Conservation (phyloP, 2,113 vertebrate genomes). For the Ceuthmochares aereus region DNA sequence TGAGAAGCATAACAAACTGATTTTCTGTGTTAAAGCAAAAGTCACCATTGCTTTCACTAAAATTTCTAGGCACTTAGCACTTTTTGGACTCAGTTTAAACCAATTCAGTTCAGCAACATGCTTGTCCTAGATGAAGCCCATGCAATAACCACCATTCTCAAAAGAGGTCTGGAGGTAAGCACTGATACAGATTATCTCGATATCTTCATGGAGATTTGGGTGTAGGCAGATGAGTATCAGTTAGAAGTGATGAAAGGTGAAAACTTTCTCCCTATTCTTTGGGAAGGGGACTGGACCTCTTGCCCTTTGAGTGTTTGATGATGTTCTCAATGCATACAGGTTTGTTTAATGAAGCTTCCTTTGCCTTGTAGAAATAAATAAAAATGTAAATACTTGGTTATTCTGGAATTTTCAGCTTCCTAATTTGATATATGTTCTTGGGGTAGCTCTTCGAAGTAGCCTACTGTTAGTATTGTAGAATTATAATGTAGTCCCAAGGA, state of each 20-base stretch:
- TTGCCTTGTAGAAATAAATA: background rate
- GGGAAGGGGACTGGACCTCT: background rate
- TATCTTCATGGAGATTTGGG: background rate
- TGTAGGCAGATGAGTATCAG: background rate
- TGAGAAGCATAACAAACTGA: background rate
- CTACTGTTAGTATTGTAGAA: background rate
- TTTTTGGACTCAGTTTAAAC: background rate
- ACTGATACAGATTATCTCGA: background rate
- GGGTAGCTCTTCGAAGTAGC: background rate
- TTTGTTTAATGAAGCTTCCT: background rate
- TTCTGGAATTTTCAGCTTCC: background rate
- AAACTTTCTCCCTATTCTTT: background rate
- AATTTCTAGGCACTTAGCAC: background rate
- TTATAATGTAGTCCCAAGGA: background rate
- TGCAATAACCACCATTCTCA: background rate
- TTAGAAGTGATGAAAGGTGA: background rate
- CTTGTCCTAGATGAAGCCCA: background rate
- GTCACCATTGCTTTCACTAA: background rate
- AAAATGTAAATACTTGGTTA: background rate
- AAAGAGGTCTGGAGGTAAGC: background rate
- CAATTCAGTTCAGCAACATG: background rate
- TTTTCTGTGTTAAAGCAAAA: background rate
- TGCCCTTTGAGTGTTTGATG: background rate
- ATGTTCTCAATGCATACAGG: background rate
- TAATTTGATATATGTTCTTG: background rate